These are phyloP conservation scores for Myoxocephalus aenaeus DNA, from an alignment of 2,797 vertebrate species.

Conservation along the genomic window DNA sequence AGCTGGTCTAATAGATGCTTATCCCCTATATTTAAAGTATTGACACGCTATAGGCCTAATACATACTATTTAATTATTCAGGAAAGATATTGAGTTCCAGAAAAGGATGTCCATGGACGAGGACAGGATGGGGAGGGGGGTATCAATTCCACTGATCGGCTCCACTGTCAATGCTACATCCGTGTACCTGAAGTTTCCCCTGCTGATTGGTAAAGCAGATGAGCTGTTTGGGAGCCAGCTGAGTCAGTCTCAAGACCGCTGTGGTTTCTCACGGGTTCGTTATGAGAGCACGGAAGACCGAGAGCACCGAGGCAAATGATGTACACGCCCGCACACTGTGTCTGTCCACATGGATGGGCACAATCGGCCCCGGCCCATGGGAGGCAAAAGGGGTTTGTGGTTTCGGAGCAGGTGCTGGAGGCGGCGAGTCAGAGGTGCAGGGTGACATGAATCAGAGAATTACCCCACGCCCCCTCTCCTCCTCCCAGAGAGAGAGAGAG, in stretches of 20 bases:
- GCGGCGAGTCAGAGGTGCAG: slow-evolving; percentile 43
- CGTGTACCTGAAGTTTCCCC: slow-evolving; percentile 70
- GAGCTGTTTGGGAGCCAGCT: slow-evolving; percentile 55
- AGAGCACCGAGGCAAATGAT: slow-evolving; percentile 63
- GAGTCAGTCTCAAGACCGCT: slow-evolving; percentile 58
- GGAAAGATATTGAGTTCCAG: slow-evolving; percentile 71
- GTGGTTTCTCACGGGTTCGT: slow-evolving; percentile 51
- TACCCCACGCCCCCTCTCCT: slow-evolving; percentile 1
- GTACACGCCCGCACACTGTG: slow-evolving; percentile 47
- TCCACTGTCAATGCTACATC: slow-evolving; percentile 65
- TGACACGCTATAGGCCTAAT: slow-evolving; percentile 74
- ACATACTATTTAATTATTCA: slow-evolving; percentile 73
- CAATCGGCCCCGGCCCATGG: slow-evolving; percentile 52
- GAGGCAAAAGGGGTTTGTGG: slow-evolving; percentile 61
- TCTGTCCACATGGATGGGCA: slow-evolving; percentile 67
- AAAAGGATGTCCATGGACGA: slow-evolving; percentile 59
- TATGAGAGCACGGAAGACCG: slow-evolving; percentile 51
- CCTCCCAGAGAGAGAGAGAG: slow-evolving; percentile 2
- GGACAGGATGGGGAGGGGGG: slow-evolving; percentile 47
- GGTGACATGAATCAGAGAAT: slow-evolving; percentile 59
- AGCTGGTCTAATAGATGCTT: slow-evolving; percentile 73
- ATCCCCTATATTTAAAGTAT: slow-evolving; percentile 74
- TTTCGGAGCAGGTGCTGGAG: slow-evolving; percentile 62
- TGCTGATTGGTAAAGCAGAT: slow-evolving; percentile 64
- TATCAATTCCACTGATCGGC: slow-evolving; percentile 53